A percentile compares a stretch with the other conserved stretches of the same genome.
Conservation (phyloP, 2,797 vertebrate genomes). For the Cyclura pinguis region DNA sequence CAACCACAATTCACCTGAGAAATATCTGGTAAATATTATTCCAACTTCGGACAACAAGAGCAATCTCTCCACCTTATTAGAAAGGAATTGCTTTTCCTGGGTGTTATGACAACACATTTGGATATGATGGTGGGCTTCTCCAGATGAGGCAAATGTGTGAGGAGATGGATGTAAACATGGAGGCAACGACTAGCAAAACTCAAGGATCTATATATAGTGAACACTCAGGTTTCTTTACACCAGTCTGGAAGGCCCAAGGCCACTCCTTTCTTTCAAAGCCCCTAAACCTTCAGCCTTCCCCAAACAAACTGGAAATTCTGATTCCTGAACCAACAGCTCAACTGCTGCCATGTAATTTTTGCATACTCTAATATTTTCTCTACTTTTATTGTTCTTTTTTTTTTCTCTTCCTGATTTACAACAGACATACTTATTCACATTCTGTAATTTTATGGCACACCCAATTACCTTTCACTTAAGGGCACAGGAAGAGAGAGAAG, state of each 20-base stretch:
- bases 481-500: slow-evolving; percentile 50
- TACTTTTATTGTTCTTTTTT: slow-evolving; percentile 28
- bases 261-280: slow-evolving; percentile 49
- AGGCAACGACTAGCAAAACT: no score
- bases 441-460: background rate
- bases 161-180: no score
- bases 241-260: background rate
- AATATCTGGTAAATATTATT: slow-evolving; percentile 34
- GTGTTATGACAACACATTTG: slow-evolving; percentile 22
- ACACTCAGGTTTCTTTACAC: no score
- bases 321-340: background rate
- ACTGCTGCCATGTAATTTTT: slow-evolving; percentile 41
- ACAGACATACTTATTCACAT: slow-evolving; percentile 17
- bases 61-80: background rate
- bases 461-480: slow-evolving; percentile 45
- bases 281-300: slow-evolving; percentile 46
- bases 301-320: slow-evolving; percentile 54
- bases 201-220: no score
- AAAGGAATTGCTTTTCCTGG: slow-evolving; percentile 18
- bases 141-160: no score
- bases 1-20: background rate
- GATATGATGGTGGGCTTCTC: no score
- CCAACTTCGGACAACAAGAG: slow-evolving; percentile 17
- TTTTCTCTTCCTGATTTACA: slow-evolving; percentile 51
- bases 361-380: slow-evolving; percentile 62